phyloP scores from a whole-genome alignment of 2,797 vertebrate genomes.

The Mormyrops boulengeri region DNA sequence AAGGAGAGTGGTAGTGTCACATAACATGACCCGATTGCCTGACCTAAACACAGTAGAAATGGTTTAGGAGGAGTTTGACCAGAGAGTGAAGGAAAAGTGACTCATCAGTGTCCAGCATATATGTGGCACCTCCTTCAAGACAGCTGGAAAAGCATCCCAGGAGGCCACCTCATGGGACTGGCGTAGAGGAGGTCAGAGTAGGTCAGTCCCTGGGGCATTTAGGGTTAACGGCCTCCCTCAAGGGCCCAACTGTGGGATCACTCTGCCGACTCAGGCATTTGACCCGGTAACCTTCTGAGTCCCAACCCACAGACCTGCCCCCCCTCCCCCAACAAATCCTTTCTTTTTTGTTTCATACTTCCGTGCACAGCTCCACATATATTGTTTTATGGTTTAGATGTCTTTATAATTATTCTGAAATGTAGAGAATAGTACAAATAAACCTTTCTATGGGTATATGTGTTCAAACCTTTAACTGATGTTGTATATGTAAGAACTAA shows the following conservation, averaged over 20 bases:
- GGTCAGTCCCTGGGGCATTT: too few species aligned
- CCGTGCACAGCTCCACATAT: not conserved
- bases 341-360: not conserved
- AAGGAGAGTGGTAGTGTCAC: not conserved
- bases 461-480: too few species aligned
- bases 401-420: not conserved
- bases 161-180: too few species aligned
- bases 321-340: too few species aligned
- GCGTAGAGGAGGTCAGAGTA: too few species aligned
- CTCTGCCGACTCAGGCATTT: too few species aligned
- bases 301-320: too few species aligned
- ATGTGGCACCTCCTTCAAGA: not conserved
- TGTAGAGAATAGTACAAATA: not conserved
- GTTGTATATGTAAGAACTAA: too few species aligned
- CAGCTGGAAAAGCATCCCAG: not conserved
- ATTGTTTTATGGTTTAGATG: not conserved
- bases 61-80: not conserved
- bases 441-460: not conserved
- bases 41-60: not conserved
- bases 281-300: too few species aligned
- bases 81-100: not conserved
- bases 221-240: too few species aligned
- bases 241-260: too few species aligned
- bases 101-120: not conserved
- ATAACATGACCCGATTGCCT: not conserved